A percentile compares a stretch with the other conserved stretches of the same genome.
phyloP scores from a whole-genome alignment of 2,888 invertebrate species.

The Noctua pronuba region DNA sequence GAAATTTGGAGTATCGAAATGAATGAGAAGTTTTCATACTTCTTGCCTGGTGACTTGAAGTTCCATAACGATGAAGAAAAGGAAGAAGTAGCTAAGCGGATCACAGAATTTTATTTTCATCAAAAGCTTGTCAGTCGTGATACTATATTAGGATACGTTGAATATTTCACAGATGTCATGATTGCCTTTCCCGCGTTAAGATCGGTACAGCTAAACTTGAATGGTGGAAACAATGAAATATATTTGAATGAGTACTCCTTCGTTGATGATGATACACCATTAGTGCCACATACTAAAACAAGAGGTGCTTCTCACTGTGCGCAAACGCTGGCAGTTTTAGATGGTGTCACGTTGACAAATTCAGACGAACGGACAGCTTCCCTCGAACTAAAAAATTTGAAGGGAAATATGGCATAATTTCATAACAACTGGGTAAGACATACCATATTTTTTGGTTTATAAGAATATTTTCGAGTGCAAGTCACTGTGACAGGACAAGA shows the following conservation, averaged over 20 bases:
- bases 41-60: not conserved
- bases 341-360: not conserved
- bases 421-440: not conserved
- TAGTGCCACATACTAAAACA: constrained; percentile 57
- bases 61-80: constrained; percentile 69
- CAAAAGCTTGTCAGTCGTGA: constrained; percentile 62
- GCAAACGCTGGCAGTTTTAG: constrained; percentile 58
- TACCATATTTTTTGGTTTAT: not conserved
- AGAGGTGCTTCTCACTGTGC: constrained; percentile 70
- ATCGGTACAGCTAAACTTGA: constrained; percentile 58
- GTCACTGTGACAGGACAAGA: not conserved
- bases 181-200: constrained; percentile 20
- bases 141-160: too few relatives aligned
- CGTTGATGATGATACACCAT: constrained; percentile 58
- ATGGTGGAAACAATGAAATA: constrained; percentile 70
- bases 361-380: not conserved
- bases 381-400: not conserved
- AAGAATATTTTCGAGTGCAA: not conserved
- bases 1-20: constrained; percentile 65
- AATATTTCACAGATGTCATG: too few relatives aligned
- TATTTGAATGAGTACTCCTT: constrained; percentile 75
- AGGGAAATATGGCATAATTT: not conserved
- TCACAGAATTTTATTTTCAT: constrained; percentile 75
- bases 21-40: constrained; percentile 58
- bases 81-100: constrained; percentile 64